These are phyloP conservation scores for Sphecodes monilicornis DNA, from an alignment of 2,888 invertebrate species.

Conservation along the genomic window DNA sequence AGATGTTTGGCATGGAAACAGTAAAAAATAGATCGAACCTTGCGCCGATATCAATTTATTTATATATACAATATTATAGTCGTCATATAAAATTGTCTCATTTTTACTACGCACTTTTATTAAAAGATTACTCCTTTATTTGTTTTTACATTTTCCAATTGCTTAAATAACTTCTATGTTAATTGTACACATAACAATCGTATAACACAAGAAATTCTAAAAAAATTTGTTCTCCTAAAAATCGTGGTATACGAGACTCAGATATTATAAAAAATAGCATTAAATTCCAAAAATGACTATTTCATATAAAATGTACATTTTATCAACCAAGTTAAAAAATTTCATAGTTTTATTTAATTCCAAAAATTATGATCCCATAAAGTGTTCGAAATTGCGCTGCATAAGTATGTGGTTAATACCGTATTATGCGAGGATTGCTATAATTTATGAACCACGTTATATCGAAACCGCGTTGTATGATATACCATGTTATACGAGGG, in stretches of 20 bases:
- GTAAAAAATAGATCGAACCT: no score
- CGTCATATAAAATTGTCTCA: background rate
- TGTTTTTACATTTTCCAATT: background rate
- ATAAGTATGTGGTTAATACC: background rate
- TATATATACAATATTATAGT: no score
- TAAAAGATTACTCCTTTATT: background rate
- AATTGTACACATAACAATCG: background rate
- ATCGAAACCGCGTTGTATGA: background rate
- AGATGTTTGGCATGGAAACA: no score
- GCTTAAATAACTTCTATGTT: background rate
- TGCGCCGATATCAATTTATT: no score
- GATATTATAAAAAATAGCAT: background rate
- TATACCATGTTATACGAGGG: background rate
- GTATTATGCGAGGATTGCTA: background rate
- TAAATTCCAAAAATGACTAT: background rate
- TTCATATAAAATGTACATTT: background rate
- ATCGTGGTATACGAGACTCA: background rate
- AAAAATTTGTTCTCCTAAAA: background rate
- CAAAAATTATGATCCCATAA: background rate
- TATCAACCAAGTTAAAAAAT: background rate
- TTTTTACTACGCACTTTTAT: background rate
- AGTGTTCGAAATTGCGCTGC: background rate
- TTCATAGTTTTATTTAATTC: background rate
- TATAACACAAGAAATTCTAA: background rate
- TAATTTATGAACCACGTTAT: background rate